Percentiles rank a stretch among this genome's conserved stretches.
phyloP scores from a whole-genome alignment of 35 echinoderm and acorn worm genomes.

The Apostichopus parvimensis region DNA sequence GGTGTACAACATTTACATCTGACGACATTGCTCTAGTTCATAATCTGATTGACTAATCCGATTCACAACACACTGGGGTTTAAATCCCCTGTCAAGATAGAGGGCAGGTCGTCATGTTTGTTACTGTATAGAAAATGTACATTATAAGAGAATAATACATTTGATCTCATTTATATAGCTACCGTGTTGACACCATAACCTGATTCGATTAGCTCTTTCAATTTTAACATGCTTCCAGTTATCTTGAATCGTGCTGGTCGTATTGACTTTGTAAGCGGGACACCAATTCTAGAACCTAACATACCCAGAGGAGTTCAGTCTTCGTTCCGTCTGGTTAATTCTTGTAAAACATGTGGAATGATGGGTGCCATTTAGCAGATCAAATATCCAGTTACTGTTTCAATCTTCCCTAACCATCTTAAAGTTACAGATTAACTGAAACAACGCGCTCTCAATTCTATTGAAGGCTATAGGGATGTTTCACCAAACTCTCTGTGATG shows the following conservation, averaged over 20 bases:
- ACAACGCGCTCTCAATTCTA: no score
- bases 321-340: no score
- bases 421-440: no score
- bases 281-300: constrained; percentile 9
- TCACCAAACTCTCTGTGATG: no score
- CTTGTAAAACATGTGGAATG: background rate
- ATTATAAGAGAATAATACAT: background rate
- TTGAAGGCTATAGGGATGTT: no score
- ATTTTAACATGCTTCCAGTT: background rate
- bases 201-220: background rate
- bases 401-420: background rate
- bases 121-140: background rate
- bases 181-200: background rate
- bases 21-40: background rate
- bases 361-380: background rate
- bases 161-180: background rate
- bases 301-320: background rate
- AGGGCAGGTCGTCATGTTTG: background rate
- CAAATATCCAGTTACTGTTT: background rate
- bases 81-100: background rate
- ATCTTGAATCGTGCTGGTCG: background rate
- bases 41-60: background rate
- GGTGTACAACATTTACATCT: background rate
- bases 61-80: background rate
- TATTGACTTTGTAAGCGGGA: constrained; percentile 21